Base-by-base conservation (phyloP, 2,113 vertebrate genomes). In the Vombatus ursinus region DNA sequence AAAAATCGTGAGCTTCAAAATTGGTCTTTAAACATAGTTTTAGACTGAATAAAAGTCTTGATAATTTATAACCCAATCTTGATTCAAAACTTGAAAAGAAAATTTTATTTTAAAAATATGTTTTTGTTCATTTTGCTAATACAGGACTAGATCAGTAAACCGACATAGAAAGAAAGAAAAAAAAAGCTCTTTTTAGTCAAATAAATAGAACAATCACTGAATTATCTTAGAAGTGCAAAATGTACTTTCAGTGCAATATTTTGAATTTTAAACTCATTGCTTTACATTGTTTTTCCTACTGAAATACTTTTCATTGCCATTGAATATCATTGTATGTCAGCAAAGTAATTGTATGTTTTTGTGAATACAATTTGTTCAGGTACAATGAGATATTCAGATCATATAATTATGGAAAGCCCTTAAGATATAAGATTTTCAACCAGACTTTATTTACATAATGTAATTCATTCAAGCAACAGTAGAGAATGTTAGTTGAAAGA, bases 201-300 rank as follows among this genome's bases (percentile, higher is more conserved):
- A 49, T 91, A 37, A 94, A 54, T 52, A 52, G 47, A 44, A 95
- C 93, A 93, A 51, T 90, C 49, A 50, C 9, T 11, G 44, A 3
- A 2, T 47, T 0, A 12, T 50, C 31, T 14, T 94, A 52, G 48
- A 28, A 48, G 0, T 91, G 26, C 48, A 48, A 44, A 97, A 90
- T 68, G 0, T 26, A 0, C 68, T 37, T 92, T 26, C 50, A 52
- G 31, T 50, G 94, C 31, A 2, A 0, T 52, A 19, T 93, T 89
- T 91, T 50, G 92, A 57, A 48, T 1, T 44, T 24, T 8, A 95
- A 90, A 97, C 96, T 96, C 98, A 97, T 98, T 98, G 96, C 94
- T 94, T 93, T 94, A 14, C 37, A 0, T 44, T 95, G 90, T 1
- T 11, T 68, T 68, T 8, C 12, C 19, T 57, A 37, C 4, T 50